phyloP scores from a whole-genome alignment of 2,888 invertebrate species.

The Anagyrus pseudococci region DNA sequence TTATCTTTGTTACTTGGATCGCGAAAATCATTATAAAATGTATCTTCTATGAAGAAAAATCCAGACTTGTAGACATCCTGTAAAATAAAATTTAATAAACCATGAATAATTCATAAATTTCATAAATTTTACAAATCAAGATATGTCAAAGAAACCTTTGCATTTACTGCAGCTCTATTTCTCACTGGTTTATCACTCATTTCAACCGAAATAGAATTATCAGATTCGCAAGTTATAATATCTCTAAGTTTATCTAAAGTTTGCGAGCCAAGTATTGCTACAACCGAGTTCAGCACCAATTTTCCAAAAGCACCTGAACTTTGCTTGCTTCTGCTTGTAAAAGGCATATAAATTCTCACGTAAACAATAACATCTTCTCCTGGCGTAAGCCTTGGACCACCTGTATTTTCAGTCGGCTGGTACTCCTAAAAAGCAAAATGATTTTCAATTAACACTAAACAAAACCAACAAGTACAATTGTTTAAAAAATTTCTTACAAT shows the following conservation, averaged over 20 bases:
- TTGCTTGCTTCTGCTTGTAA: slow-evolving; percentile 41
- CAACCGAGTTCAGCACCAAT: slow-evolving; percentile 64
- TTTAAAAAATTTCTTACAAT: slow-evolving; percentile 53
- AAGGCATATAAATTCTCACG: slow-evolving; percentile 65
- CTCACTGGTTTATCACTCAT: slow-evolving; percentile 65
- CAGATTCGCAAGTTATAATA: slow-evolving; percentile 76
- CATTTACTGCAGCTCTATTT: slow-evolving; percentile 28
- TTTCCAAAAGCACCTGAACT: slow-evolving; percentile 50
- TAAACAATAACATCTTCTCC: slow-evolving; percentile 61
- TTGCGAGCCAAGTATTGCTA: slow-evolving; percentile 72
- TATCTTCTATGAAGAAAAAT: slow-evolving; percentile 79
- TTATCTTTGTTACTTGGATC: slow-evolving; percentile 69
- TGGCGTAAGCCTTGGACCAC: slow-evolving; percentile 42
- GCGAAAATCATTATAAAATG: slow-evolving; percentile 80
- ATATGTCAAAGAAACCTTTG: slow-evolving; percentile 29
- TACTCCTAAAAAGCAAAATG: slow-evolving; percentile 44
- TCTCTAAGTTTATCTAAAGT: slow-evolving; percentile 76
- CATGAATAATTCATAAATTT: not conserved
- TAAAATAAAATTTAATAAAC: slow-evolving; percentile 44
- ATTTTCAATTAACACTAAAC: slow-evolving; percentile 4
- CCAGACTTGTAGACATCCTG: slow-evolving; percentile 74
- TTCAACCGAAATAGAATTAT: slow-evolving; percentile 70
- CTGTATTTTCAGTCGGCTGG: slow-evolving; percentile 16
- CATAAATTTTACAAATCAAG: slow-evolving; percentile 30
- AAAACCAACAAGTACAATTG: not conserved